Base-by-base conservation (phyloP, 2,888 invertebrate genomes). In the Stomorhina lunata region DNA sequence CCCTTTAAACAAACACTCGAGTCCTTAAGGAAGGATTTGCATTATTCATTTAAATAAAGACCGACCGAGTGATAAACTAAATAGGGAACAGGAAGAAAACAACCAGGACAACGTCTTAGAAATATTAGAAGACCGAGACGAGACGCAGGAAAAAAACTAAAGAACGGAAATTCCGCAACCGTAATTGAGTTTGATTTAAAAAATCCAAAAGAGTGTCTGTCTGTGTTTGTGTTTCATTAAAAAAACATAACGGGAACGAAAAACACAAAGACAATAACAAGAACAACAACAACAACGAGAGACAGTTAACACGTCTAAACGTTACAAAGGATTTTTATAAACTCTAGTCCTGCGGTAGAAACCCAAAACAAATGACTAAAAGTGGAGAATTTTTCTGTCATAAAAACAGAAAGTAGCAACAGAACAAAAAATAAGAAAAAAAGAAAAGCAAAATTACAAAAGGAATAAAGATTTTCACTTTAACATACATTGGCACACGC, bases 81-180 rank as follows among this genome's bases (percentile, higher is more conserved):
- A 75, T 12, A 66, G 37, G 55, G 34, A 65, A 63, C 10, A 17
- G 53, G 15, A 80, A 17, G 27, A 68, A 71, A 69, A 29, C 29
- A 75, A 32, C 59, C 57, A 68, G 43, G 53, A 32, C 7, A 57
- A 43, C 12, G n/a, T n/a, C n/a, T n/a, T n/a, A n/a, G n/a, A n/a
- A 69, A 57, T 20, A 40, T 22, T 32, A 12, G 55, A 68, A 53
- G 48, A 50, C 32, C 15, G 27, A 45, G 20, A 22, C 22, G 0
- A 7, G 27, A 27, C 6, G 15, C 12, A 10, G 20, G 37, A 34
- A 71, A 9, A 48, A 59, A 66, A 68, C n/a, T n/a, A 34, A 27
- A 22, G 2, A 72, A 78, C 48, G 71, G 71, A 76, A 79, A 79
- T 82, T 82, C 79, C 82, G 79, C 82, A 82, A 82, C 75, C 82